Conservation (phyloP, 2,113 vertebrate species). For the Stigmatopora argus region DNA sequence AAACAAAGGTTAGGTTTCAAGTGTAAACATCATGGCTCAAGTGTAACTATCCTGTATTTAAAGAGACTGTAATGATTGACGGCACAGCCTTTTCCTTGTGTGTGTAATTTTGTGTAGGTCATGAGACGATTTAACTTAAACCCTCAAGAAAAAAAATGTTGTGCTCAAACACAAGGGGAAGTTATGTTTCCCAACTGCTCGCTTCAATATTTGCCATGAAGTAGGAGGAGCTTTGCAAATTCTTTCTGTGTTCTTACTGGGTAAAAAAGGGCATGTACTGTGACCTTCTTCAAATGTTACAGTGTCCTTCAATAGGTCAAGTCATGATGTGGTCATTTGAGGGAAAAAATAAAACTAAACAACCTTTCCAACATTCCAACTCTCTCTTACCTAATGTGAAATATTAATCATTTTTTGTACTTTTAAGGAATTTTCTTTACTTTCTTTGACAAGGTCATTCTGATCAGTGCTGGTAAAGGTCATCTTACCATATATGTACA, state of each 20-base stretch:
- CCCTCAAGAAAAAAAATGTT: neutral
- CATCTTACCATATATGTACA: neutral
- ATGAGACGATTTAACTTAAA: neutral
- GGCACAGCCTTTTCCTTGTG: constrained; percentile 27
- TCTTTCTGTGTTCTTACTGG: neutral
- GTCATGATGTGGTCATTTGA: neutral
- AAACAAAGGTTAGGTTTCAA: neutral
- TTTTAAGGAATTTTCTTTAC: neutral
- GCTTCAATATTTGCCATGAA: neutral
- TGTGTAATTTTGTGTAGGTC: constrained; percentile 52
- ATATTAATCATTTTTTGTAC: neutral
- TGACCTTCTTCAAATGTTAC: neutral
- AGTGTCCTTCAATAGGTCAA: constrained; percentile 56
- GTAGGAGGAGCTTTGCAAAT: neutral
- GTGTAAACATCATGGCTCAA: neutral
- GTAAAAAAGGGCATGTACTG: neutral
- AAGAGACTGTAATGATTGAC: constrained; percentile 14
- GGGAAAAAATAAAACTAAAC: neutral
- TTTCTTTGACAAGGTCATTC: constrained; percentile 35
- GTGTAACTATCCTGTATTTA: neutral
- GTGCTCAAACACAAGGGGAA: neutral
- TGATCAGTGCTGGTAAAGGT: neutral
- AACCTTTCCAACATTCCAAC: neutral
- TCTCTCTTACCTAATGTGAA: neutral
- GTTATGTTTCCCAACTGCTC: neutral